phyloP scores from a whole-genome alignment of 30 jellyfish, hydroid and myxozoan genomes.

The Turritopsis rubra region DNA sequence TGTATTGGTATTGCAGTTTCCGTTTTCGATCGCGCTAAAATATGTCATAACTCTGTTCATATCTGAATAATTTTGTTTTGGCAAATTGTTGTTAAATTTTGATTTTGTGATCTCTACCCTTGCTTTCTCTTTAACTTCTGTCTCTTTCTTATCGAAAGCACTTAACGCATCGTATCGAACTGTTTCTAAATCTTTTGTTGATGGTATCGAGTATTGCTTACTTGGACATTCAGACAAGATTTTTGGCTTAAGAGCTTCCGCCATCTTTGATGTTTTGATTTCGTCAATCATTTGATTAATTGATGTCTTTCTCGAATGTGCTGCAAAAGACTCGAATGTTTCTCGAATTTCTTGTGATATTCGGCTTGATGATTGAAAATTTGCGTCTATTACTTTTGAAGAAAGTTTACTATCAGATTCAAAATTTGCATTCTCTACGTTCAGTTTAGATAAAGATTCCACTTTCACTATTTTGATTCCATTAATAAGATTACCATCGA shows the following conservation, averaged over 20 bases:
- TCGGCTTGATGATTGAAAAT: neutral
- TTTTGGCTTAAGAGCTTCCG: slow-evolving; percentile 9
- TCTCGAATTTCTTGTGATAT: slow-evolving; percentile 14
- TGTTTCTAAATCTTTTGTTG: neutral
- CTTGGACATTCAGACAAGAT: slow-evolving; percentile 3
- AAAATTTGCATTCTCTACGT: neutral
- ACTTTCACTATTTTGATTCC: neutral
- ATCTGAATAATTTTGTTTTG: neutral
- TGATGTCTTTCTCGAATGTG: neutral
- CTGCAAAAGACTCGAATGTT: slow-evolving; percentile 14
- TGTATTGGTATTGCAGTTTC: neutral
- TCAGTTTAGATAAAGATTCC: neutral
- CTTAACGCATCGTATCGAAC: slow-evolving; percentile 4
- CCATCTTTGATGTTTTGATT: neutral
- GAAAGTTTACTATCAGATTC: neutral
- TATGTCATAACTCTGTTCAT: neutral
- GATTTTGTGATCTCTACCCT: neutral
- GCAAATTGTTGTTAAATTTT: neutral
- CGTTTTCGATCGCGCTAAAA: neutral
- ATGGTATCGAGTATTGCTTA: slow-evolving; percentile 5
- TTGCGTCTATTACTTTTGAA: neutral
- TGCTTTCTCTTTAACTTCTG: neutral
- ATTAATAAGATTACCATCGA: neutral
- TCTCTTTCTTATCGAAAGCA: neutral
- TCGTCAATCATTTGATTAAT: neutral